Conservation (phyloP, 1,140 invertebrate species). For the Bacillus rossius region DNA sequence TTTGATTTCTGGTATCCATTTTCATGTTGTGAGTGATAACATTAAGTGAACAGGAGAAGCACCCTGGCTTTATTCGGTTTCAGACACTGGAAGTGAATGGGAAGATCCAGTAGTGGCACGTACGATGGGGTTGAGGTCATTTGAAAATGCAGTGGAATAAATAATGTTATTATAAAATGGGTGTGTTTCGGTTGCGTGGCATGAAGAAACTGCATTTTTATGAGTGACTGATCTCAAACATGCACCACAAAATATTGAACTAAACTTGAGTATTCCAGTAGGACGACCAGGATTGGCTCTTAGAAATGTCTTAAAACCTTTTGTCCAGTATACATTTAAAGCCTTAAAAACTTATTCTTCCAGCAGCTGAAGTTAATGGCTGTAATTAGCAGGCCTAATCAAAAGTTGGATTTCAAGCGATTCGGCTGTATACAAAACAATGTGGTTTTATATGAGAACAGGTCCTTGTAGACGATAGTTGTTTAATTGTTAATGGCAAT, state of each 20-base stretch:
- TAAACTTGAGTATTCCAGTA: neutral
- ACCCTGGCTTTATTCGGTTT: too few species aligned
- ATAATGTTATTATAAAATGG: too few species aligned
- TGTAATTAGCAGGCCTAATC: neutral
- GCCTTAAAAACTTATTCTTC: neutral
- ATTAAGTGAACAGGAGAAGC: too few species aligned
- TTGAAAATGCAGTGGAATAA: too few species aligned
- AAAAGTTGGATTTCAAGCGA: slow-evolving; percentile 1
- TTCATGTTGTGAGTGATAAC: too few species aligned
- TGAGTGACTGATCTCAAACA: neutral
- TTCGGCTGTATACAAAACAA: neutral
- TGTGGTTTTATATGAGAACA: neutral
- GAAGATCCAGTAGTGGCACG: too few species aligned
- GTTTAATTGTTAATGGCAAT: neutral
- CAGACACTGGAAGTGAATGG: too few species aligned
- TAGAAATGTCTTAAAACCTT: neutral
- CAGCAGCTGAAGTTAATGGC: neutral
- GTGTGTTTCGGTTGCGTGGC: neutral
- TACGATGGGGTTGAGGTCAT: too few species aligned
- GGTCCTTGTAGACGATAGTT: neutral
- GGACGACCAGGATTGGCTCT: neutral
- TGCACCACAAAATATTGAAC: neutral
- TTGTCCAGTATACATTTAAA: neutral
- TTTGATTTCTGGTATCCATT: too few species aligned
- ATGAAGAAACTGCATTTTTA: neutral